Percentiles rank a stretch among this genome's conserved stretches.
Conservation (phyloP, 2,797 vertebrate species). For the Argentina silus region DNA sequence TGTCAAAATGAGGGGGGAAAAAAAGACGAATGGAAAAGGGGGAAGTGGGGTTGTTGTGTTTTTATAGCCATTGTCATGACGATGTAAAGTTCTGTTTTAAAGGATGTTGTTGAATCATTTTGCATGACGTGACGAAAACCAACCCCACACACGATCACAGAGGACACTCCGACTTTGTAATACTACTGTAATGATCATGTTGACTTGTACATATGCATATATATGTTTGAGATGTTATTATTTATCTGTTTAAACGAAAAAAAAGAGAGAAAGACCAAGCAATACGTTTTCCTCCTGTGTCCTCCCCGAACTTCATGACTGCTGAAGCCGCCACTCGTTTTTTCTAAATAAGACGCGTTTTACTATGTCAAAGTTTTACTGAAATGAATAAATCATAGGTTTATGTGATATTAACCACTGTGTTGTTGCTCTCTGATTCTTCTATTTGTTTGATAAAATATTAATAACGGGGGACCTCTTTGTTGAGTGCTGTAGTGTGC, state of each 20-base stretch:
- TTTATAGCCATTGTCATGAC: slow-evolving; percentile 45
- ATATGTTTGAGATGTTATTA: slow-evolving; percentile 88
- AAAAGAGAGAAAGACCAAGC: slow-evolving; percentile 61
- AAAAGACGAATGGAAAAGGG: slow-evolving; percentile 13
- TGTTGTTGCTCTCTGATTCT: not conserved
- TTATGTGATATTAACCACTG: slow-evolving; percentile 60
- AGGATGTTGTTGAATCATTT: slow-evolving; percentile 72
- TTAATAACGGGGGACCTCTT: too few relatives aligned
- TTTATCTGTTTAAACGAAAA: slow-evolving; percentile 86
- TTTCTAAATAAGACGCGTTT: slow-evolving; percentile 73
- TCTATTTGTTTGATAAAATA: too few relatives aligned
- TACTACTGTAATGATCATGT: slow-evolving; percentile 72
- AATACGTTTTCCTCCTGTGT: slow-evolving; percentile 69
- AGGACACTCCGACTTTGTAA: slow-evolving; percentile 68
- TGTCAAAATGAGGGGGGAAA: not conserved
- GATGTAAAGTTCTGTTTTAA: slow-evolving; percentile 51
- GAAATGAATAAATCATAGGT: slow-evolving; percentile 73
- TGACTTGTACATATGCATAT: slow-evolving; percentile 86
- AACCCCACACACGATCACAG: slow-evolving; percentile 68
- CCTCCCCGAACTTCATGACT: slow-evolving; percentile 39
- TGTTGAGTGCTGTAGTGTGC: too few relatives aligned
- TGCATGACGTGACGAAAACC: slow-evolving; percentile 81
- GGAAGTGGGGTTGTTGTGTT: slow-evolving; percentile 41
- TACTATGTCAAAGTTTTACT: slow-evolving; percentile 72
- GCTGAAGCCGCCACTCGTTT: slow-evolving; percentile 61